Evolutionary conservation across 2,113 vertebrate species (phyloP).

Genomic region (Actenoides lindsayi): DNA sequence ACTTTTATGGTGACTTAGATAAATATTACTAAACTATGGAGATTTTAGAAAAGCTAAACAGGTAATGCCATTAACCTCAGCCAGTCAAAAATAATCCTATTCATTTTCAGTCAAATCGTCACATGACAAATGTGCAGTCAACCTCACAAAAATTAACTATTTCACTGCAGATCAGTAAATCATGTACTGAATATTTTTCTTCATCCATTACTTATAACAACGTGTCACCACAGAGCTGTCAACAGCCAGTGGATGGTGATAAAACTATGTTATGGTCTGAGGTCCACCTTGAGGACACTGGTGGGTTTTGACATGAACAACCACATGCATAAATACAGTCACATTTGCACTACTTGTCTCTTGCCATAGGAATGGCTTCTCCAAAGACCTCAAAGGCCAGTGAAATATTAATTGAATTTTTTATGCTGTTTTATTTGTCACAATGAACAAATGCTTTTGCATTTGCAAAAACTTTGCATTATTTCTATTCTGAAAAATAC

Average conservation of each 20-base stretch:
- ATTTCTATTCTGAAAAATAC: not conserved
- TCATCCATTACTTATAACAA: not conserved
- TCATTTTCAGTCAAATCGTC: constrained; percentile 25
- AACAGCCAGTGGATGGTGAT: not conserved
- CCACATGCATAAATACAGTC: not conserved
- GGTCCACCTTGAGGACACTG: not conserved
- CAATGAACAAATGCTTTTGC: not conserved
- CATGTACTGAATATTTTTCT: not conserved
- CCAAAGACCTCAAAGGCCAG: not conserved
- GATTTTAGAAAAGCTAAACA: constrained; percentile 25
- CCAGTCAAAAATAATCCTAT: not conserved
- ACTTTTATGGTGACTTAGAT: constrained; percentile 28
- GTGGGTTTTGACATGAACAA: not conserved
- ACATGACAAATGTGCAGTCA: not conserved
- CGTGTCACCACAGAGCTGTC: not conserved
- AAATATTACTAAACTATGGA: constrained; percentile 31
- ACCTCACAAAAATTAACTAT: not conserved
- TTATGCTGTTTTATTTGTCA: not conserved
- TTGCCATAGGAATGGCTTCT: not conserved
- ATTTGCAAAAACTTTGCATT: not conserved
- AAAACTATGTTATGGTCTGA: not conserved
- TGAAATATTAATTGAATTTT: not conserved
- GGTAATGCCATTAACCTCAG: constrained; percentile 35
- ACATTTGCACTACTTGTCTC: not conserved
- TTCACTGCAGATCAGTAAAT: not conserved